A percentile compares a stretch with the other conserved stretches of the same genome.
phyloP scores from a whole-genome alignment of 1,140 invertebrate species.

The Ruditapes philippinarum region DNA sequence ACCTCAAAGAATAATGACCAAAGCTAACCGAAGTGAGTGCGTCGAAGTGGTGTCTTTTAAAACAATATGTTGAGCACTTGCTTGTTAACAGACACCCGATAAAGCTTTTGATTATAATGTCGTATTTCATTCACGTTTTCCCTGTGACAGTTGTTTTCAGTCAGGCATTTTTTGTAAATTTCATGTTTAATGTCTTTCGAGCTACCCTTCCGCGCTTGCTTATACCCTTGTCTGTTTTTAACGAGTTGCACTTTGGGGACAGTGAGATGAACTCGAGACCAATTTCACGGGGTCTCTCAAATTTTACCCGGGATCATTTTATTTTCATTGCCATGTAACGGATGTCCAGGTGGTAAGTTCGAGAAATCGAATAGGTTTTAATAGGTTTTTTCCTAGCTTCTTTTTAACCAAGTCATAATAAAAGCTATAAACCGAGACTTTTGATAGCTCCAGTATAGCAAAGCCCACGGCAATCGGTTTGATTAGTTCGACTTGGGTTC shows the following conservation, averaged over 20 bases:
- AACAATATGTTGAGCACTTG: background rate
- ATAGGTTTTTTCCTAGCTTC: background rate
- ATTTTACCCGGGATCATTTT: background rate
- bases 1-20: background rate
- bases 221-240: constrained; percentile 1
- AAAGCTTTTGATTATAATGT: background rate
- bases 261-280: background rate
- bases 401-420: background rate
- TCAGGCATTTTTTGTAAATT: background rate
- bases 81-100: background rate
- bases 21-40: constrained; percentile 5
- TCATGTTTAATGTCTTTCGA: background rate
- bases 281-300: background rate
- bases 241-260: background rate
- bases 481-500: background rate
- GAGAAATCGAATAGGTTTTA: background rate
- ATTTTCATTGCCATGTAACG: background rate
- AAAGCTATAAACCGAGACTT: background rate
- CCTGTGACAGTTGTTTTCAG: background rate
- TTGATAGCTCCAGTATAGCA: background rate
- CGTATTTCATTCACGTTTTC: background rate
- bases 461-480: background rate
- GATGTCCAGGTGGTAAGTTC: background rate
- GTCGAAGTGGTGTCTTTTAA: background rate
- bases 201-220: background rate